phyloP scores from a whole-genome alignment of 1,140 invertebrate genomes.

The Halesus radiatus region DNA sequence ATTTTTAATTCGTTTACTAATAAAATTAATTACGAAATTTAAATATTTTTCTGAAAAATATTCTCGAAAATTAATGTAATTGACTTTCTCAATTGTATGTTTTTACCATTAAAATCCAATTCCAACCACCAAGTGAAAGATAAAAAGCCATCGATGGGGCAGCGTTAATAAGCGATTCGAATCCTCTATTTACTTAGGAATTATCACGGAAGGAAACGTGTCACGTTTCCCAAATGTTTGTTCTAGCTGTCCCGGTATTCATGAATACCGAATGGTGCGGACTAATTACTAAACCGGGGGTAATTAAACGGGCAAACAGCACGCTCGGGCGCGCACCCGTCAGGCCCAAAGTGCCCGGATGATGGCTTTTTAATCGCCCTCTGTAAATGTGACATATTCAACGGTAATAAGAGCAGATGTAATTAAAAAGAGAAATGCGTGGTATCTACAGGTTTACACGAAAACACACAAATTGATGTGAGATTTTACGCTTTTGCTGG shows the following conservation, averaged over 20 bases:
- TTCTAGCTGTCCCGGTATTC: conserved; percentile 27
- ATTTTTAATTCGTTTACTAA: no score
- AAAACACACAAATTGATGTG: no score
- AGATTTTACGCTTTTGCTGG: no score
- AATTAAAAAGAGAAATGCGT: no score
- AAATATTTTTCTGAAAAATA: no score
- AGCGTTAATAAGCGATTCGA: conserved; percentile 29
- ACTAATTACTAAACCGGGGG: conserved; percentile 53
- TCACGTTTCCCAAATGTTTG: conserved; percentile 32
- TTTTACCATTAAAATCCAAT: not conserved
- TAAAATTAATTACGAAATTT: no score
- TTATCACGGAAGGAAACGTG: conserved; percentile 23
- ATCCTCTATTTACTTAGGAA: conserved; percentile 23
- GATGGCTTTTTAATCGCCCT: conserved; percentile 55
- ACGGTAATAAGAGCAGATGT: conserved; percentile 15
- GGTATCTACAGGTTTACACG: no score
- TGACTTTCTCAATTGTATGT: no score
- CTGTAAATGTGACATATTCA: conserved; percentile 31
- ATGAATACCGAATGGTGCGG: conserved; percentile 32
- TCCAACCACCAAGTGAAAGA: not conserved
- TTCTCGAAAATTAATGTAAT: no score
- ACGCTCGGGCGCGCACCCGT: conserved; percentile 47
- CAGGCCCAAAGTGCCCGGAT: conserved; percentile 32
- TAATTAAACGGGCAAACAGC: conserved; percentile 56
- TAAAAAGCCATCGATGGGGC: not conserved